Conservation (phyloP, 2,797 vertebrate genomes). For the Phataginus tricuspis region DNA sequence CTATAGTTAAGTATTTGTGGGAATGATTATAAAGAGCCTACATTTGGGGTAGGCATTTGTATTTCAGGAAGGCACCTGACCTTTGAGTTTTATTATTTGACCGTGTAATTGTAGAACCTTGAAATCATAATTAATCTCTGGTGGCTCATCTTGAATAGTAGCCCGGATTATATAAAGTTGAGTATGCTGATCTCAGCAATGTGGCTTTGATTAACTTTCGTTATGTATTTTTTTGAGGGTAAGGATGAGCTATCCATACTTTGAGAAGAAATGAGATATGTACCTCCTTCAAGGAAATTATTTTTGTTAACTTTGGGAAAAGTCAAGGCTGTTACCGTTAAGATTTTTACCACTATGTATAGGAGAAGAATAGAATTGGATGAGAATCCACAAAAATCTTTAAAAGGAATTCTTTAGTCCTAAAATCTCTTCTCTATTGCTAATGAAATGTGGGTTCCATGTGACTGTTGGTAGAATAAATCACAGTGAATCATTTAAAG, state of each 20-base stretch:
- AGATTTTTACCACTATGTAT: slow-evolving; percentile 11
- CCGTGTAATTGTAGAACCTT: background rate
- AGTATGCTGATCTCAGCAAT: slow-evolving; percentile 36
- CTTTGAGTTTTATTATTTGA: no score
- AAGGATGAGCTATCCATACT: slow-evolving; percentile 3
- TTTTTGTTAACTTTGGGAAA: slow-evolving; percentile 39
- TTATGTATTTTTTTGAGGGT: background rate
- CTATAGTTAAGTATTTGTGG: slow-evolving; percentile 24
- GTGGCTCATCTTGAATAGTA: background rate
- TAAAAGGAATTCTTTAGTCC: background rate
- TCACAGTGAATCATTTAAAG: background rate
- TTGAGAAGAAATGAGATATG: slow-evolving; percentile 35
- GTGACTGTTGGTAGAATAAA: slow-evolving; percentile 41
- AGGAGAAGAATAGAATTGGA: slow-evolving; percentile 37
- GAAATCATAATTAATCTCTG: slow-evolving; percentile 8
- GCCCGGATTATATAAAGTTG: background rate
- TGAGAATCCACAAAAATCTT: slow-evolving; percentile 31
- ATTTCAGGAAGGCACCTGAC: no score
- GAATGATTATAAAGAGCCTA: background rate
- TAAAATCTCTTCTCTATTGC: background rate
- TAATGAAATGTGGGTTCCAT: slow-evolving; percentile 26
- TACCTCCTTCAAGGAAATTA: background rate
- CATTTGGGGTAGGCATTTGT: slow-evolving; percentile 9
- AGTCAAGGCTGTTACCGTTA: slow-evolving; percentile 31
- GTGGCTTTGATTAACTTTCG: slow-evolving; percentile 30